phyloP scores from a whole-genome alignment of 2,113 vertebrate species.

The Zootoca vivipara region DNA sequence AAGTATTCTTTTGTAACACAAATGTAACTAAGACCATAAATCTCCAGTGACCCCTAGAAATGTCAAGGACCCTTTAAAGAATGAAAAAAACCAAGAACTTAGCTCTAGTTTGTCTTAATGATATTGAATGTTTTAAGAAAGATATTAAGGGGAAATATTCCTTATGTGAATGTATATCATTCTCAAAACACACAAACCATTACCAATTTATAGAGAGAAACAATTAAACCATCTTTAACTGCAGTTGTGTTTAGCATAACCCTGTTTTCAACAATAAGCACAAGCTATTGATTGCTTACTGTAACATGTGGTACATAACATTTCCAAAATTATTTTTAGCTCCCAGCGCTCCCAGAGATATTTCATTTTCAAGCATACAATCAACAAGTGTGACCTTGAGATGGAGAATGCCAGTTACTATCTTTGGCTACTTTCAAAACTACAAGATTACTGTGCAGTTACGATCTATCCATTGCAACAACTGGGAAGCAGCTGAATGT shows the following conservation, averaged over 20 bases:
- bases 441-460: slow-evolving; percentile 86
- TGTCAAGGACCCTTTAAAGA: not conserved
- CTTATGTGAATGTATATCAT: not conserved
- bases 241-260: not conserved
- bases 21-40: not conserved
- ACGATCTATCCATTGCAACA: slow-evolving; percentile 76
- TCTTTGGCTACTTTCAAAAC: slow-evolving; percentile 87
- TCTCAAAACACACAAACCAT: not conserved
- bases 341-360: slow-evolving; percentile 84
- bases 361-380: slow-evolving; percentile 80
- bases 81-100: slow-evolving; percentile 6
- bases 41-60: not conserved
- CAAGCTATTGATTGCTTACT: not conserved
- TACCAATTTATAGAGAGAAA: not conserved
- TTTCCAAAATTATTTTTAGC: slow-evolving; percentile 74
- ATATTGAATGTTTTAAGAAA: not conserved
- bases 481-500: slow-evolving; percentile 79
- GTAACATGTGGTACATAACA: slow-evolving; percentile 1
- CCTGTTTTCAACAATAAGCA: not conserved
- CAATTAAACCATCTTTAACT: not conserved
- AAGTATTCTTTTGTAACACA: not conserved
- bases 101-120: not conserved
- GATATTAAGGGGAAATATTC: not conserved
- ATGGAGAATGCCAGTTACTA: slow-evolving; percentile 83
- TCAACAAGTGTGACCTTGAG: slow-evolving; percentile 85